phyloP scores from a whole-genome alignment of 1,140 invertebrate species.

The Nephila pilipes region DNA sequence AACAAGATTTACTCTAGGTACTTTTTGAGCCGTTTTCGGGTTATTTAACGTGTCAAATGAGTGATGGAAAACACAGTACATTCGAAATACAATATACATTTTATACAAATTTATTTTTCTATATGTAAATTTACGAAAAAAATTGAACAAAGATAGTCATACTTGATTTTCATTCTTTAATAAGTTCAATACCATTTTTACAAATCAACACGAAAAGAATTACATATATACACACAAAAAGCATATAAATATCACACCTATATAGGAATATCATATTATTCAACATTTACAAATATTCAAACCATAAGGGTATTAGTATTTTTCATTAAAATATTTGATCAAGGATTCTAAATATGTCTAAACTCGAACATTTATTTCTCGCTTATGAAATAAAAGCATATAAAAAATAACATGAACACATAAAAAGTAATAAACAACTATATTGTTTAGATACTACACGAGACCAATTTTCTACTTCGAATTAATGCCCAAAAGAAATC shows the following conservation, averaged over 20 bases:
- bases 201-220: background rate
- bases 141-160: no score
- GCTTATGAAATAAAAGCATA: background rate
- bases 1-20: no score
- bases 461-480: no score
- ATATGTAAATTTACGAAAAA: no score
- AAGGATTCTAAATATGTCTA: background rate
- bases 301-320: background rate
- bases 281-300: background rate
- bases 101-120: no score
- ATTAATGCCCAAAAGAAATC: no score
- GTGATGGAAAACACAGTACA: no score
- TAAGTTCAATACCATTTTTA: background rate
- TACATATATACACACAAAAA: background rate
- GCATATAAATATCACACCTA: background rate
- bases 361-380: background rate
- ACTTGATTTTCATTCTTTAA: no score
- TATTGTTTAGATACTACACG: background rate
- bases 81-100: no score
- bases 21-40: no score
- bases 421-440: background rate
- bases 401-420: background rate
- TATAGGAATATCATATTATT: background rate
- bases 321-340: background rate
- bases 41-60: no score